Conservation (phyloP, 2,888 invertebrate genomes). For the Temnothorax rugatulus region DNA sequence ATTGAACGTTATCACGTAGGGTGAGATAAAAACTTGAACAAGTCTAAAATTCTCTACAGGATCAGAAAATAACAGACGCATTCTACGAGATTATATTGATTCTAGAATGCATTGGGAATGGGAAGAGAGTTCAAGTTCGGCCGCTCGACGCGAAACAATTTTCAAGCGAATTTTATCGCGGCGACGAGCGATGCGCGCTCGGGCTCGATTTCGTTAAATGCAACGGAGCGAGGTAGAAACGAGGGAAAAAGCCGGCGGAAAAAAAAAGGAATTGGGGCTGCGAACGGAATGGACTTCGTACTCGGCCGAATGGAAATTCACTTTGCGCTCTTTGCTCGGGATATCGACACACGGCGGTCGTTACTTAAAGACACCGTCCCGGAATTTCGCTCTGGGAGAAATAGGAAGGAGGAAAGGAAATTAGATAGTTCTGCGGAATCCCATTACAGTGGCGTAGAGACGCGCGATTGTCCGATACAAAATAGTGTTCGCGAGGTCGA, state of each 20-base stretch:
- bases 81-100: constrained; percentile 30
- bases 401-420: constrained; percentile 66
- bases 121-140: constrained; percentile 45
- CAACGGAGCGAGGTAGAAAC: constrained; percentile 45
- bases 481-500: constrained; percentile 60
- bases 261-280: constrained; percentile 39
- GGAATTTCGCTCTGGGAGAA: constrained; percentile 70
- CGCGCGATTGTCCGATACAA: constrained; percentile 54
- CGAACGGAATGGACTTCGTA: constrained; percentile 57
- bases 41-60: neutral
- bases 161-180: constrained; percentile 52
- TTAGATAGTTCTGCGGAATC: constrained; percentile 72
- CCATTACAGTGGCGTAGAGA: constrained; percentile 60
- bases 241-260: constrained; percentile 56
- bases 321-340: constrained; percentile 56
- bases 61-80: constrained; percentile 29
- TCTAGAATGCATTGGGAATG: constrained; percentile 1
- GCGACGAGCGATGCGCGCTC: constrained; percentile 48
- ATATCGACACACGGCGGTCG: constrained; percentile 53
- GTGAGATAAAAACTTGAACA: neutral
- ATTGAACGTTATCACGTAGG: neutral
- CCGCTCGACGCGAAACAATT: constrained; percentile 44
- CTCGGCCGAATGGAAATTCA: constrained; percentile 72
- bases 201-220: constrained; percentile 51
- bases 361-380: constrained; percentile 69